Evolutionary conservation across 1,140 invertebrate species (phyloP), one percentile per base, ranked within the genome.

Genomic region (Caenorhabditis inopinata): DNA sequence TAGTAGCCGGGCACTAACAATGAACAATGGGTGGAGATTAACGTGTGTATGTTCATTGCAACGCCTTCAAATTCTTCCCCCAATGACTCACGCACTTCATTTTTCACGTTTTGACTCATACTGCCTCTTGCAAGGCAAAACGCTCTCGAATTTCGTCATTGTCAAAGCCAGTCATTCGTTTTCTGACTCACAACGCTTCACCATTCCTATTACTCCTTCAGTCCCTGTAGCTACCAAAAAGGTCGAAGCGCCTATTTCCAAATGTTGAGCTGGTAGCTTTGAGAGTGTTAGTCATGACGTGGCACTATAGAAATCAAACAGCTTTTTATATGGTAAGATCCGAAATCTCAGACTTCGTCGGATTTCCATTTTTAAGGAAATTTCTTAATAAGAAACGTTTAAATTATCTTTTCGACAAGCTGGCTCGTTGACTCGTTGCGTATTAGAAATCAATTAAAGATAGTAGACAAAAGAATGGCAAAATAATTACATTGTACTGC

Each of bases 51-150:
- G 51, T 58, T 68, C 58, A 68, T 68, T 29, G 58, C 58, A 68
- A 68, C 58, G 38, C 58, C 25, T 68, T 68, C 58, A 68, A 68
- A 29, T 68, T 32, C 58, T 68, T n/a, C n/a, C 58, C 27, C 1
- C 14, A 68, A 38, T 68, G 58, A 68, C 58, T 68, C 58, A 68
- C 58, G 23, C 1, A 18, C 9, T 68, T 38, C 58, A 68, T 38
- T 68, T 68, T 68, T 68, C 58, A n/a, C 38, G n/a, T 68, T 53
- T 68, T 68, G 58, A 68, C 58, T 68, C 58, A 68, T 42, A 68
- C 32, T 68, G 58, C 38, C 58, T n/a, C 58, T 9, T 12, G n/a
- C n/a, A n/a, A n/a, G n/a, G n/a, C n/a, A 16, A 38, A 68, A 68
- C 58, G n/a, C 58, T 18, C 58, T 42, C 58, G 16, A 68, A 29